Base-by-base conservation (phyloP, 2,888 invertebrate genomes). In the Chydorus sphaericus region DNA sequence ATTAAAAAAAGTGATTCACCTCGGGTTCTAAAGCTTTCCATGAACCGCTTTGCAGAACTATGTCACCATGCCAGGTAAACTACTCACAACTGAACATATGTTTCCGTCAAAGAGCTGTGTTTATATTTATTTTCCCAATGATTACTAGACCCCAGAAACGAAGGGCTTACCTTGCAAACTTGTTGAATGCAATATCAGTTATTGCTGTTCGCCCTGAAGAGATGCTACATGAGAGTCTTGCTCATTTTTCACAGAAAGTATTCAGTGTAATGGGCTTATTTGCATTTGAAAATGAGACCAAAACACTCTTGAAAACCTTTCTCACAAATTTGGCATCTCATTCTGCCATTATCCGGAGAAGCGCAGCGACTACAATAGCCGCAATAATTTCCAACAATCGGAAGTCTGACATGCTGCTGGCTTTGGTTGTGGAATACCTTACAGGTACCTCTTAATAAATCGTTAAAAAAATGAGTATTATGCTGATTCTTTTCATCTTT, bases 1-100 rank as follows among this genome's bases (percentile, higher is more conserved):
- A 83, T 89, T 48, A 85, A 85, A 67, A 81, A 81, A 65, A 87
- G 87, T 70, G 83, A 85, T 4, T 66, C 76, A 36, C 75, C 80
- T 1, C 75, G 85, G 58, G 80, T 82, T 31, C 68, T 90, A 49
- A 74, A 84, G 61, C 84, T 85, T 50, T 86, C 88, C 29, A 70
- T 90, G 4, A 80, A 78, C 72, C 72, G 85, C 59, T 88, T 89
- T 70, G 79, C 83, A 1, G 78, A 83, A 63, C 76, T 88, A 61
- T 80, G 82, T 61, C 81, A 83, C 62, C 76, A 81, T 61, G 85
- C 88, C 62, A 75, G 66, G 68, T 67, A 61, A 7, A 31, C 20
- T 20, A 36, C 8, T 33, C 23, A 5, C 26, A 48, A 4, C 26
- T 2, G 3, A 48, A 48, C 16, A 31, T 51, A 18, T 18, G 4